A percentile compares a stretch with the other conserved stretches of the same genome.
Evolutionary conservation across 2,888 invertebrate species (phyloP).

Genomic region (Anaspis maculata): DNA sequence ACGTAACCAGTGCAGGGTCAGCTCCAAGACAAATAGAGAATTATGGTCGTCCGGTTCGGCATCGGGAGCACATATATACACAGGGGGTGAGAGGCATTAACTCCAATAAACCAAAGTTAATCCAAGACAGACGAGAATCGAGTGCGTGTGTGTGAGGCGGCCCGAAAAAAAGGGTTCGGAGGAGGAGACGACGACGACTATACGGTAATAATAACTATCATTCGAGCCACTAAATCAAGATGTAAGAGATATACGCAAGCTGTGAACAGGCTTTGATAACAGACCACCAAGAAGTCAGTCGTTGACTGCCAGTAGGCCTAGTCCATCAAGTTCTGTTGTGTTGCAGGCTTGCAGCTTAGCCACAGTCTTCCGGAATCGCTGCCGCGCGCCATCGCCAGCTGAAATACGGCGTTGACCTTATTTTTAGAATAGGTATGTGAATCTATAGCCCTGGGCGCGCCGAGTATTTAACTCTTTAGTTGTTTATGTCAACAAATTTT

Average conservation of each 20-base stretch:
- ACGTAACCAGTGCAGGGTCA: conserved; percentile 2
- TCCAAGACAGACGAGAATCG: no score
- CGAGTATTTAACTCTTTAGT: no score
- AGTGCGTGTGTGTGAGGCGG: no score
- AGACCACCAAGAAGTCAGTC: conserved; percentile 13
- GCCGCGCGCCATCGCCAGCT: no score
- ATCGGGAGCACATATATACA: conserved; percentile 9
- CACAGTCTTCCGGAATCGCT: no score
- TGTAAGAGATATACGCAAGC: conserved; percentile 12
- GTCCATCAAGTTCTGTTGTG: neutral
- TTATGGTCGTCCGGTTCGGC: conserved; percentile 9
- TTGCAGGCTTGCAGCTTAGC: no score
- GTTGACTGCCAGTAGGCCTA: neutral
- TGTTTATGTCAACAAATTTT: no score
- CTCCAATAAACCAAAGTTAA: no score
- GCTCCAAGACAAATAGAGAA: conserved; percentile 11
- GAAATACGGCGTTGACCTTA: no score
- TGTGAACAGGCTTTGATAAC: conserved; percentile 15
- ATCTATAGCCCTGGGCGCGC: no score
- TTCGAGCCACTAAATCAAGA: conserved; percentile 16
- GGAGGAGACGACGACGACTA: neutral
- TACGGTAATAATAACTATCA: conserved; percentile 2
- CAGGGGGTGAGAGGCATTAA: conserved; percentile 4
- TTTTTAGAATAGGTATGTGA: no score
- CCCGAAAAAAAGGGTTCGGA: neutral